phyloP scores from a whole-genome alignment of 2,797 vertebrate genomes.

The Aulostomus chinensis region DNA sequence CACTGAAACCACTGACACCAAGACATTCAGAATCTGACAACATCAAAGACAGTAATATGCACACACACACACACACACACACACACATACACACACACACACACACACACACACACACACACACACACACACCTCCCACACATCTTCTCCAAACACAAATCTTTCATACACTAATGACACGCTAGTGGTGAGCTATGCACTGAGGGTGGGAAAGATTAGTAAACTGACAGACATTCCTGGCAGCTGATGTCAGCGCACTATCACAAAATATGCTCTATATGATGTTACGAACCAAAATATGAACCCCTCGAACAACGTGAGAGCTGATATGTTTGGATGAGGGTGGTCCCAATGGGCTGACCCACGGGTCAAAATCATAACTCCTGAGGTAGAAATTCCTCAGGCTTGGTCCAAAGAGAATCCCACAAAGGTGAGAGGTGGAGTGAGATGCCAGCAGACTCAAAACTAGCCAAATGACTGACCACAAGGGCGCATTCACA shows the following conservation, averaged over 20 bases:
- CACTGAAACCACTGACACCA: constrained; percentile 51
- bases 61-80: too few species aligned
- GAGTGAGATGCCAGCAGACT: constrained; percentile 32
- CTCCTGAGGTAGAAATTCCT: constrained; percentile 60
- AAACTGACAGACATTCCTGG: constrained; percentile 75
- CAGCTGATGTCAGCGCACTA: constrained; percentile 71
- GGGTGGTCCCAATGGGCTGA: constrained; percentile 63
- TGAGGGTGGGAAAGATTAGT: constrained; percentile 69
- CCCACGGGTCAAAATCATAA: constrained; percentile 53
- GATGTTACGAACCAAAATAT: constrained; percentile 67
- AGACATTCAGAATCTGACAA: constrained; percentile 62
- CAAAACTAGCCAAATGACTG: constrained; percentile 38
- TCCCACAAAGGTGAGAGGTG: constrained; percentile 47
- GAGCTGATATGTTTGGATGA: constrained; percentile 67
- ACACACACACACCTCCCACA: constrained; percentile 48
- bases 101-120: too few species aligned
- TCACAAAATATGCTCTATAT: constrained; percentile 63
- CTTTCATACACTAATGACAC: constrained; percentile 72
- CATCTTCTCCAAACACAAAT: constrained; percentile 67
- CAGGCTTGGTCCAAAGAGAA: constrained; percentile 32
- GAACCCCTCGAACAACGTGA: constrained; percentile 60
- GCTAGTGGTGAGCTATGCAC: constrained; percentile 45
- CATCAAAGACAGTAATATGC: constrained; percentile 74
- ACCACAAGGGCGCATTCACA: constrained; percentile 60
- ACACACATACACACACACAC: too few species aligned